Percentiles rank a stretch among this genome's conserved stretches.
phyloP scores from a whole-genome alignment of 2,888 invertebrate genomes.

The Beris chalybata region DNA sequence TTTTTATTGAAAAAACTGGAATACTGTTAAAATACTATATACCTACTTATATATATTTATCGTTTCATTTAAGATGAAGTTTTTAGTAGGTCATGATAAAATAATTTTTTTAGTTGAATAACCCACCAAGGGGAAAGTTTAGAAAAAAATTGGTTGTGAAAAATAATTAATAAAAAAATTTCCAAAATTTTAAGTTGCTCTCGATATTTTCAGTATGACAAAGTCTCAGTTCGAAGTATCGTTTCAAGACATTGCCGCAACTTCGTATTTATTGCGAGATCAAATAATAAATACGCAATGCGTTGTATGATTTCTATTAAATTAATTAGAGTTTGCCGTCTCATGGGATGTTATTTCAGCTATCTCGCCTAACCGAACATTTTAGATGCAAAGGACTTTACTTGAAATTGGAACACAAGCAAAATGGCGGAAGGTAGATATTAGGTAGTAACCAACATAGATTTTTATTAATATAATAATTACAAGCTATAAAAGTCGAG shows the following conservation, averaged over 20 bases:
- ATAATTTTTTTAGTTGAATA: conserved; percentile 11
- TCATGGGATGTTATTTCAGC: background rate
- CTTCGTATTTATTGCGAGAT: conserved; percentile 15
- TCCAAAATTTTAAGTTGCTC: conserved; percentile 20
- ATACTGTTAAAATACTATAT: background rate
- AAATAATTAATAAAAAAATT: conserved; percentile 6
- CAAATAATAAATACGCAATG: conserved; percentile 15
- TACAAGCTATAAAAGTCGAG: conserved; percentile 15
- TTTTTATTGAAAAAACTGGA: no score
- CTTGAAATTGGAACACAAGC: conserved; percentile 15
- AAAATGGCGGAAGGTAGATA: conserved; percentile 18
- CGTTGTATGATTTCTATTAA: background rate
- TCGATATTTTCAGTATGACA: conserved; percentile 1
- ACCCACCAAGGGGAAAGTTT: conserved; percentile 14
- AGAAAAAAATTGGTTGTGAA: background rate
- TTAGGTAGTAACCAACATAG: background rate
- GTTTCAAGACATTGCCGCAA: conserved; percentile 21
- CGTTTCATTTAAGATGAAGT: no score
- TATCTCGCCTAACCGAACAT: conserved; percentile 7
- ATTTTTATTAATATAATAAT: background rate
- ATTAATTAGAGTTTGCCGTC: no score
- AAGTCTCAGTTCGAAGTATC: conserved; percentile 19
- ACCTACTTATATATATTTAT: background rate
- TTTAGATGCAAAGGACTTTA: conserved; percentile 7
- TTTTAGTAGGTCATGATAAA: conserved; percentile 5